A percentile compares a stretch with the other conserved stretches of the same genome.
Conservation (phyloP, 2,888 invertebrate genomes). For the Druceiella hillmani region DNA sequence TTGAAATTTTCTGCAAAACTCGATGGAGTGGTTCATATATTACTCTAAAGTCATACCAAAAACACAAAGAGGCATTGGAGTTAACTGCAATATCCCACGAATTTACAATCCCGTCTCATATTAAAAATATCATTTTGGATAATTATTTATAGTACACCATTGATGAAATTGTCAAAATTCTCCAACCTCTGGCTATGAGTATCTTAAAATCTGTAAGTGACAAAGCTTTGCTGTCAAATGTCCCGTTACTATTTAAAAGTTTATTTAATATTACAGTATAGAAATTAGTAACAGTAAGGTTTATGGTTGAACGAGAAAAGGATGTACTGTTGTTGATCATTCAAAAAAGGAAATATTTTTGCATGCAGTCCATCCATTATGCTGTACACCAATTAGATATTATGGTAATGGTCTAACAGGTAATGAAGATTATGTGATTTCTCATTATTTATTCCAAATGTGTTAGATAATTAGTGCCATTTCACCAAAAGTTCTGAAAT, state of each 20-base stretch:
- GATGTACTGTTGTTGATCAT: not conserved
- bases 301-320: not conserved
- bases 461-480: not conserved
- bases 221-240: constrained; percentile 1
- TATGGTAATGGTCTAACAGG: not conserved
- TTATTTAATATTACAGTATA: not conserved
- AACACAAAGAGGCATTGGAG: constrained; percentile 2
- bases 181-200: not conserved
- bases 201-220: constrained; percentile 1
- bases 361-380: constrained; percentile 1
- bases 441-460: not conserved
- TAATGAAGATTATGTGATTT: not conserved
- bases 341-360: constrained; percentile 1
- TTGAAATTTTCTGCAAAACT: constrained; percentile 1
- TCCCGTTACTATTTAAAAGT: not conserved
- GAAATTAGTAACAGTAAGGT: too few relatives aligned
- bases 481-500: not conserved
- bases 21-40: not conserved
- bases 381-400: constrained; percentile 1
- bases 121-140: constrained; percentile 2
- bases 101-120: not conserved
- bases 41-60: not conserved
- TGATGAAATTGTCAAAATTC: constrained; percentile 1
- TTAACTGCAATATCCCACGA: not conserved
- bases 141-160: not conserved